Base-by-base conservation (phyloP, 1,140 invertebrate genomes). In the Zaprionus davidi region DNA sequence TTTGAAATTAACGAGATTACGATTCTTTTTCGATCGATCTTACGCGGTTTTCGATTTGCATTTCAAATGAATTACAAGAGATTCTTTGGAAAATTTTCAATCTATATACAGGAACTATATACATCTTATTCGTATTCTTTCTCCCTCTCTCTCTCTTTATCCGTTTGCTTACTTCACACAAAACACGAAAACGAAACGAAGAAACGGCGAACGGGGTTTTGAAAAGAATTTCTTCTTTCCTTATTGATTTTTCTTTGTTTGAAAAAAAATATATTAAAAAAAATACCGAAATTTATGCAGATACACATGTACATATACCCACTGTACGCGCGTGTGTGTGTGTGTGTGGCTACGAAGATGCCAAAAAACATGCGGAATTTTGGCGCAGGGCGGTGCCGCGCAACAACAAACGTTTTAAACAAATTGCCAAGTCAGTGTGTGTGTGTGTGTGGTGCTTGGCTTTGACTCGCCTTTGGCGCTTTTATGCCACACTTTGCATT, bases 401-500 rank as follows among this genome's bases (percentile, higher is more conserved):
- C 22, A 36, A 38, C 12, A 53, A 34, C n/a, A 65, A 53, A 13
- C 41, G 6, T 26, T 67, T 73, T 53, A 46, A 68, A 59, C 57
- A 73, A 73, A 68, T 60, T 68, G 64, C 60, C 31, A 34, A 11
- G 31, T 58, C 53, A 59, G 36, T 44, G 24, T 69, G 34, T 26
- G n/a, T 59, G 3, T 67, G 26, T 75, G 53, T 63, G 38, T 53
- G 38, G 17, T 55, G 55, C 55, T 67, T 68, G 71, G 46, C 46
- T 65, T 60, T 71, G 44, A 60, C 55, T 67, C 62, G 71, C 46
- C 46, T 65, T 62, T 71, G 44, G 68, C 68, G 67, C 67, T 51
- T 62, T 76, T 68, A 58, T 69, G 70, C 57, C 60, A 60, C 60
- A 71, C 60, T 71, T 72, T 17, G 41, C 41, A 46, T 67, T 55